phyloP scores from a whole-genome alignment of 2,888 invertebrate genomes.

The Macrophya annulata region DNA sequence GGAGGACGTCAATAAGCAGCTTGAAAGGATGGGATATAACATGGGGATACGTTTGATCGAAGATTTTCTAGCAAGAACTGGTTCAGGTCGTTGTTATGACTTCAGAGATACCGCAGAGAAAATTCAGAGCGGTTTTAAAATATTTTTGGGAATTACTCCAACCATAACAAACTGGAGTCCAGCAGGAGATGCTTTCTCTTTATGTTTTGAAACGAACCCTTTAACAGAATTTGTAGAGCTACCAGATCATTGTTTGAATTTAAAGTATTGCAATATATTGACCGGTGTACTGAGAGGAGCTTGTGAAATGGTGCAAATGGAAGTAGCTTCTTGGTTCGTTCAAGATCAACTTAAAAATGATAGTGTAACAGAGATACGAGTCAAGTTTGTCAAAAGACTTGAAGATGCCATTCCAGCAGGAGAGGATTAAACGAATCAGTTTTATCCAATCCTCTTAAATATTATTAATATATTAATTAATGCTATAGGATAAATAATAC shows the following conservation, averaged over 20 bases:
- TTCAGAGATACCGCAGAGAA: constrained; percentile 98
- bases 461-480: constrained; percentile 5
- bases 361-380: constrained; percentile 94
- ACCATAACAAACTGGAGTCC: constrained; percentile 97
- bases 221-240: constrained; percentile 98
- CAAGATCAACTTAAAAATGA: constrained; percentile 98
- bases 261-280: constrained; percentile 96
- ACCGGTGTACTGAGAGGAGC: constrained; percentile 97
- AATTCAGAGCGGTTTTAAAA: constrained; percentile 88
- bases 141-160: constrained; percentile 91
- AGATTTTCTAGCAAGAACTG: constrained; percentile 96
- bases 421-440: constrained; percentile 88
- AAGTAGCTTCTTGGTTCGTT: constrained; percentile 96
- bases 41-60: constrained; percentile 99
- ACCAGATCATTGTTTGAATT: constrained; percentile 90
- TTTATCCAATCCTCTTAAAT: neutral
- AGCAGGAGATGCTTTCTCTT: constrained; percentile 97
- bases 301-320: constrained; percentile 99
- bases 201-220: constrained; percentile 97
- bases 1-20: constrained; percentile 98
- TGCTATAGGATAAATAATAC: neutral
- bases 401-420: constrained; percentile 99
- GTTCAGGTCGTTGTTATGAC: constrained; percentile 94
- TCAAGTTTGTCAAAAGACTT: constrained; percentile 96
- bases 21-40: constrained; percentile 98